Percentiles rank a stretch among this genome's conserved stretches.
Conservation (phyloP, 1,140 invertebrate genomes). For the Hylyphantes graminicola region DNA sequence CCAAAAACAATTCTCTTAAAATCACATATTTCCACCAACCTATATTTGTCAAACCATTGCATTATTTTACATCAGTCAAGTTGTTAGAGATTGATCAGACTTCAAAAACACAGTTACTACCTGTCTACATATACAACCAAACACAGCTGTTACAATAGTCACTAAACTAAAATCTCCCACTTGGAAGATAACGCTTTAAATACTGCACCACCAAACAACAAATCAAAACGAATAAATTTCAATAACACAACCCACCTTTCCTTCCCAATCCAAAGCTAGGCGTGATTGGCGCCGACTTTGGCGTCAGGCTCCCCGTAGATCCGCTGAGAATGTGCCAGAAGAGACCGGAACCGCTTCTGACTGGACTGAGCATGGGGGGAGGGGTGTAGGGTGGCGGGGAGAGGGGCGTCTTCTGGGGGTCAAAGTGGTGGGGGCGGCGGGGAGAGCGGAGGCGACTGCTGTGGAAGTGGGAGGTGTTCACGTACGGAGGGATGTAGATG, state of each 20-base stretch:
- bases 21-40: no score
- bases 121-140: no score
- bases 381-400: slow-evolving; percentile 82
- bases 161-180: no score
- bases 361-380: slow-evolving; percentile 90
- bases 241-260: slow-evolving; percentile 37
- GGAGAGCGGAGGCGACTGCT: slow-evolving; percentile 73
- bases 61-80: no score
- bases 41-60: no score
- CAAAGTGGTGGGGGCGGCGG: slow-evolving; percentile 68
- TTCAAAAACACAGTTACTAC: no score
- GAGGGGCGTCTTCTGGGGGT: slow-evolving; percentile 53
- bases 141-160: no score
- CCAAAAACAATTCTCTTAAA: no score
- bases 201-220: no score
- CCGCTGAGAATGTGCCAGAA: slow-evolving; percentile 74
- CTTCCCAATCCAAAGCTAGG: slow-evolving; percentile 58
- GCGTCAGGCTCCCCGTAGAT: slow-evolving; percentile 60
- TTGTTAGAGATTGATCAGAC: no score
- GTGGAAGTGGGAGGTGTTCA: slow-evolving; percentile 68
- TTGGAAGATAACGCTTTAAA: no score
- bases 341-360: slow-evolving; percentile 84
- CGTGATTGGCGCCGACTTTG: slow-evolving; percentile 64
- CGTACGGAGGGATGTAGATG: slow-evolving; percentile 71
- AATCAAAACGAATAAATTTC: no score